phyloP scores from a whole-genome alignment of 2,797 vertebrate species.

The Rhabdophis nuchalis region DNA sequence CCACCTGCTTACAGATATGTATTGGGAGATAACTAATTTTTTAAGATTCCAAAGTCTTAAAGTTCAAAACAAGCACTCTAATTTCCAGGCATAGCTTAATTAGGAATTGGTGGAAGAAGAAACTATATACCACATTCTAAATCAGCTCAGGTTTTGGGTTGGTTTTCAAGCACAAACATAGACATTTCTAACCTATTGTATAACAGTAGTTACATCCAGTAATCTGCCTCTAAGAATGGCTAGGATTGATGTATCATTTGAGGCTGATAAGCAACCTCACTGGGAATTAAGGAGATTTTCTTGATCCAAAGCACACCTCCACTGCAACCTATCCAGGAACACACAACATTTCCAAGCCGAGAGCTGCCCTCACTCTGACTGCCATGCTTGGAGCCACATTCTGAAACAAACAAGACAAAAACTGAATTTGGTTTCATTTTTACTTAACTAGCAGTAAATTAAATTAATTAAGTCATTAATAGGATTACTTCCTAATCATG shows the following conservation, averaged over 20 bases:
- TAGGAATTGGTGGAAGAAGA: neutral
- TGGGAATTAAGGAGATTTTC: neutral
- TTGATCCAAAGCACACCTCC: neutral
- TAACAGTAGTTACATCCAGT: neutral
- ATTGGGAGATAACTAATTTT: neutral
- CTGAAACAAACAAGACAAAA: neutral
- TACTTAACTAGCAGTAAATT: neutral
- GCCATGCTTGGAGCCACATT: neutral
- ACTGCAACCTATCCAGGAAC: neutral
- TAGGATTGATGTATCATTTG: neutral
- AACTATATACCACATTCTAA: neutral
- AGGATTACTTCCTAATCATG: neutral
- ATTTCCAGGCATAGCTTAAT: neutral
- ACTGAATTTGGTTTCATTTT: neutral
- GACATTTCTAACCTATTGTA: neutral
- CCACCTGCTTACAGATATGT: too few species aligned
- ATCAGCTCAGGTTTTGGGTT: neutral
- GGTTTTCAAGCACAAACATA: neutral
- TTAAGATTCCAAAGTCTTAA: neutral
- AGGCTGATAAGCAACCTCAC: neutral
- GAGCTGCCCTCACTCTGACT: neutral
- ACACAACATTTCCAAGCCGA: neutral
- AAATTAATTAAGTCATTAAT: neutral
- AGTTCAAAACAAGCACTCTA: neutral
- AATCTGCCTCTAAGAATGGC: neutral